Conservation (phyloP, 1,140 invertebrate species). For the Camponotus vicinus region DNA sequence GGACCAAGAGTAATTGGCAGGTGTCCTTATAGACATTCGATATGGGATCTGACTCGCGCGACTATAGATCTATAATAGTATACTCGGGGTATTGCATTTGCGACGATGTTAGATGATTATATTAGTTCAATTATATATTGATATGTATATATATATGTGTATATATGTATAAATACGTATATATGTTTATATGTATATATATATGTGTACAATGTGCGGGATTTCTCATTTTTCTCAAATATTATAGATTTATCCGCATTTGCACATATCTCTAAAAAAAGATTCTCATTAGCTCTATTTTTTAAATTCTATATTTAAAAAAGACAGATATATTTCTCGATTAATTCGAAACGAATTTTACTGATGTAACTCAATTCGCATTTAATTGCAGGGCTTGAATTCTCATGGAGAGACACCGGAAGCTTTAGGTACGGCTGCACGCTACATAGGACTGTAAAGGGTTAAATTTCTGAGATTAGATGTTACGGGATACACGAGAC, state of each 20-base stretch:
- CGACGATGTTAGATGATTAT: slow-evolving; percentile 9
- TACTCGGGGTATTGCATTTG: slow-evolving; percentile 37
- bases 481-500: slow-evolving; percentile 27
- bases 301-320: neutral
- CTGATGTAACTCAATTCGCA: slow-evolving; percentile 26
- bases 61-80: slow-evolving; percentile 2
- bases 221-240: neutral
- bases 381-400: slow-evolving; percentile 41
- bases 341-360: slow-evolving; percentile 28
- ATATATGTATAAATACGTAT: neutral
- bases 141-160: neutral
- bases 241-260: neutral
- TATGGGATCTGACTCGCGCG: slow-evolving; percentile 8
- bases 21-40: slow-evolving; percentile 28
- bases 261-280: neutral
- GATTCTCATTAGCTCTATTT: too few species aligned
- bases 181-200: neutral
- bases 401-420: neutral
- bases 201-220: neutral
- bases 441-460: slow-evolving; percentile 42
- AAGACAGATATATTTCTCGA: neutral
- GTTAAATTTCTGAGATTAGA: slow-evolving; percentile 60
- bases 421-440: slow-evolving; percentile 24
- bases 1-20: slow-evolving; percentile 22
- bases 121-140: slow-evolving; percentile 5